Percentiles rank a stretch among this genome's conserved stretches.
These are phyloP conservation scores for Anas platyrhynchos DNA, from an alignment of 2,113 vertebrate species.

Conservation along the genomic window DNA sequence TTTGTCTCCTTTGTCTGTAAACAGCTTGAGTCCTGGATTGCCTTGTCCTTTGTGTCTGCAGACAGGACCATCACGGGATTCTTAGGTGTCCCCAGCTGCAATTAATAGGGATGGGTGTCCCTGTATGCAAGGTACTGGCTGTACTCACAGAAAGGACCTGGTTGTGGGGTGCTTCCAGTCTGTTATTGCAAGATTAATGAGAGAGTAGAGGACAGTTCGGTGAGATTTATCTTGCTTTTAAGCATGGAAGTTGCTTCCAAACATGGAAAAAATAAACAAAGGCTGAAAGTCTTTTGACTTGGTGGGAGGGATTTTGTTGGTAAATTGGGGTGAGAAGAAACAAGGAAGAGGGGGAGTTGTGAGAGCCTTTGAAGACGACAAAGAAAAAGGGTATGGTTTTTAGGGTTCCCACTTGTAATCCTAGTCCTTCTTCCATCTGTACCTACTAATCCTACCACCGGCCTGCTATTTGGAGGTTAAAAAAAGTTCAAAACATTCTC, in stretches of 20 bases:
- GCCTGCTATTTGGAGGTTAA: neutral
- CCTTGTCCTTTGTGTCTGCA: neutral
- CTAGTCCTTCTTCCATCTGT: neutral
- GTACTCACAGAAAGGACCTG: neutral
- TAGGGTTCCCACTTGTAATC: neutral
- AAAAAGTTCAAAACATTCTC: neutral
- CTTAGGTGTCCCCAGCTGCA: neutral
- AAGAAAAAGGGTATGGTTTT: neutral
- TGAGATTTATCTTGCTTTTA: neutral
- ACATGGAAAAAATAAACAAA: neutral
- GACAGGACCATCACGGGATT: neutral
- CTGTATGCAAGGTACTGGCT: rapidly evolving
- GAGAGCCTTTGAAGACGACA: neutral
- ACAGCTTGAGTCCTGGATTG: neutral
- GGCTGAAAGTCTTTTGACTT: neutral
- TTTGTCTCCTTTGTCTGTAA: neutral
- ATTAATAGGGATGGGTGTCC: neutral
- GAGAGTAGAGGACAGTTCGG: neutral
- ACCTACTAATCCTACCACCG: neutral
- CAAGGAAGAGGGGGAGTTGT: neutral
- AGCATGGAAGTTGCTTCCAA: neutral
- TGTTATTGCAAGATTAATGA: neutral
- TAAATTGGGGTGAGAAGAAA: neutral
- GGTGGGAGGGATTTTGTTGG: neutral
- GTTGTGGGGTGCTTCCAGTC: neutral